Base-by-base conservation (phyloP, 2,888 invertebrate species). In the Antitype chi region DNA sequence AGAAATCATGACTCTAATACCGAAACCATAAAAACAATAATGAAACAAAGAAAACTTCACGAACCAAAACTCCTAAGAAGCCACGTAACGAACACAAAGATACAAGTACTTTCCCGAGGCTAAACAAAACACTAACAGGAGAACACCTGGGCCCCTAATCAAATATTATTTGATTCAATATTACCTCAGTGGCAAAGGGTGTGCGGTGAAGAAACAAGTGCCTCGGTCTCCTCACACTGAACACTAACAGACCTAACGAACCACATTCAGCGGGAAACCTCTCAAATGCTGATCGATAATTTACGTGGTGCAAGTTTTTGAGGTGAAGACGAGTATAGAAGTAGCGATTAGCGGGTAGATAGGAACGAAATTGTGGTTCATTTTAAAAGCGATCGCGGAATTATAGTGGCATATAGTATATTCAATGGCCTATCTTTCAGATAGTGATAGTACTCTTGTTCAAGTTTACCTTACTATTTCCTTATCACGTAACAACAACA, bases 131-230 rank as follows among this genome's bases (percentile, higher is more conserved):
- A 92, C 90, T 88, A 89, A 90, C 91, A 89, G 75, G 74, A 69
- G 78, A 75, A 87, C 75, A 93, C 92, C 92, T 94, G 94, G 81
- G 86, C 69, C 87, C 89, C 90, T 93, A 90, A 94, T 93, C 94
- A 94, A 94, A 94, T 94, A 94, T 94, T 94, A 93, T 94, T 91
- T 91, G 92, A 94, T 94, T 92, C 92, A 94, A 95, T 95, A 95
- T 93, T 92, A 92, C 92, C 92, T 91, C 78, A 78, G 86, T 82
- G 55, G 80, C 75, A 82, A 81, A 80, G 85, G 85, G 87, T 87
- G 87, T 87, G 87, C 68, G 85, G 77, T 81, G 91, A 90, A 87
- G 88, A 87, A 90, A 91, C 91, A 91, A 91, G 89, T 85, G 88
- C 87, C 92, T 91, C 90, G 93, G 92, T 91, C 93, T 91, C 88